Evolutionary conservation across 2,113 vertebrate genomes (phyloP).

Genomic region (Hystrix brachyura): DNA sequence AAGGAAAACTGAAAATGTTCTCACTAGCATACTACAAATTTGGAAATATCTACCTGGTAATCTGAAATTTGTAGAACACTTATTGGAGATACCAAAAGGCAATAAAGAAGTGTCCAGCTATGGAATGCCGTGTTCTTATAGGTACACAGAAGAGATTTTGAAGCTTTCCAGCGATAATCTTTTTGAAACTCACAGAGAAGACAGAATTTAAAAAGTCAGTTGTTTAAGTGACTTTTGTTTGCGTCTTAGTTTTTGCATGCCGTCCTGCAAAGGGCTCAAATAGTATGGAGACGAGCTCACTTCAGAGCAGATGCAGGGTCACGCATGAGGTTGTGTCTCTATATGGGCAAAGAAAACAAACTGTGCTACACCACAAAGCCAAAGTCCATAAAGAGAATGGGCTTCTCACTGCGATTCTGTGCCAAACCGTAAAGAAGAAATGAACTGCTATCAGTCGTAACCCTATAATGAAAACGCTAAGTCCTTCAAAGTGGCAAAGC

Average conservation of each 20-base stretch:
- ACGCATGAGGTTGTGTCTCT: not conserved
- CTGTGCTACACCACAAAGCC: not conserved
- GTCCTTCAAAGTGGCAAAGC: not conserved
- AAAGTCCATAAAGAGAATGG: not conserved
- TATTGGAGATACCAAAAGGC: not conserved
- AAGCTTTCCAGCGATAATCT: not conserved
- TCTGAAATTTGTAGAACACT: not conserved
- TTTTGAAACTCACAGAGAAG: not conserved
- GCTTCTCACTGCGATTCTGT: not conserved
- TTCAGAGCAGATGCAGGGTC: not conserved
- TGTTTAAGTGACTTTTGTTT: not conserved
- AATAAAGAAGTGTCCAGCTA: not conserved
- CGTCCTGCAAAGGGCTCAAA: not conserved
- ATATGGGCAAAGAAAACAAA: not conserved
- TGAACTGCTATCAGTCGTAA: not conserved
- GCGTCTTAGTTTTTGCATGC: not conserved
- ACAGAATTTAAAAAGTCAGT: not conserved
- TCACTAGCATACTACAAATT: not conserved
- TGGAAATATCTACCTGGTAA: not conserved
- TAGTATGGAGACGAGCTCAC: accelerated
- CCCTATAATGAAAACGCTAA: not conserved
- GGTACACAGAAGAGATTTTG: not conserved
- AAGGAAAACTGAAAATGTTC: not conserved
- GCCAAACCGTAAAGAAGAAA: not conserved
- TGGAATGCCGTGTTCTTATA: not conserved